Conservation (phyloP, 2,113 vertebrate species). For the Hystrix cristata region DNA sequence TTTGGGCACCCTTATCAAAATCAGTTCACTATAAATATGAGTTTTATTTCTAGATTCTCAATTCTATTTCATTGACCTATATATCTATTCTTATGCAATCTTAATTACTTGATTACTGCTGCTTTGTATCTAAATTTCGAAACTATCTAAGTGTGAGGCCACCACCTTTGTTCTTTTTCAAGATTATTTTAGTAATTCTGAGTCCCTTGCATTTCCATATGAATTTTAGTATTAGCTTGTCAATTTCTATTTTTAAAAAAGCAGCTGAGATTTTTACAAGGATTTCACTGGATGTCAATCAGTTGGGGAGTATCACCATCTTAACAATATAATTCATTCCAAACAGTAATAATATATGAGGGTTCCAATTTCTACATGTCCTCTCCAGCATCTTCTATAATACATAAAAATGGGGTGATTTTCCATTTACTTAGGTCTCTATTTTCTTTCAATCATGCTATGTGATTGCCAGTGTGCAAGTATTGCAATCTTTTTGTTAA, state of each 20-base stretch:
- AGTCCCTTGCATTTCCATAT: neutral
- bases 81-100: neutral
- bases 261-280: neutral
- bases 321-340: neutral
- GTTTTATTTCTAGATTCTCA: neutral
- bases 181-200: neutral
- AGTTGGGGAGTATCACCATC: neutral
- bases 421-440: neutral
- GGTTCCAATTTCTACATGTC: neutral
- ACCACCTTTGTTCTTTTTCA: neutral
- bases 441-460: neutral
- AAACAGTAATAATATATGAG: neutral
- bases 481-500: neutral
- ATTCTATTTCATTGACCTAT: neutral
- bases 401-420: neutral
- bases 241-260: neutral
- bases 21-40: neutral
- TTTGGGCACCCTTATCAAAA: neutral
- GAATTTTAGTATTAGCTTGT: neutral
- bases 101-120: neutral
- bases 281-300: neutral
- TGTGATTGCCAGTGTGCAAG: neutral
- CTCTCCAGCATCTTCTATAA: neutral
- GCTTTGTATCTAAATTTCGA: neutral
- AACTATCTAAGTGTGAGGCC: neutral